A percentile compares a stretch with the other conserved stretches of the same genome.
phyloP scores from a whole-genome alignment of 2,888 invertebrate genomes.

The Leistus spinibarbis region DNA sequence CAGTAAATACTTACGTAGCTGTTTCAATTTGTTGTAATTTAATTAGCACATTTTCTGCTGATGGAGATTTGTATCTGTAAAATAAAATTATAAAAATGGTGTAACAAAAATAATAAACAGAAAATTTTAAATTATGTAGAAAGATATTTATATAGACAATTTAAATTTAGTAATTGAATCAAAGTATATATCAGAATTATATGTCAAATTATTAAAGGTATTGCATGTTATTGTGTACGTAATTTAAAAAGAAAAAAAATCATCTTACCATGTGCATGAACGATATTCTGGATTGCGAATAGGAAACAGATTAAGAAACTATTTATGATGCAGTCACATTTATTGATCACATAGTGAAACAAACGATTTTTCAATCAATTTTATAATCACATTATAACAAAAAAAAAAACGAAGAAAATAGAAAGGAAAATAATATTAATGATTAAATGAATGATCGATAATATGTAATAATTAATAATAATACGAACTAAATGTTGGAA shows the following conservation, averaged over 20 bases:
- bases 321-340: conserved; percentile 34
- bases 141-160: no score
- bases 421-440: not conserved
- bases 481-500: conserved; percentile 13
- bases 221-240: no score
- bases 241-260: no score
- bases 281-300: no score
- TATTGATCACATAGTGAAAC: conserved; percentile 29
- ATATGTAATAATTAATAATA: conserved; percentile 24
- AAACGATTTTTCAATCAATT: not conserved
- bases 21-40: not conserved
- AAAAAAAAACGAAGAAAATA: not conserved
- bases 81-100: not conserved
- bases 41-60: not conserved
- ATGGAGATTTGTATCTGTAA: not conserved
- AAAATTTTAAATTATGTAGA: no score
- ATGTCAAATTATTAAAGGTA: no score
- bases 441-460: conserved; percentile 13
- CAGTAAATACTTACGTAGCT: not conserved
- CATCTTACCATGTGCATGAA: no score
- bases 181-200: no score
- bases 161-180: no score
- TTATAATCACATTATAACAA: not conserved
- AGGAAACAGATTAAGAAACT: no score
- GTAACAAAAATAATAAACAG: no score